Base-by-base conservation (phyloP, 2,797 vertebrate species). In the Hoplostethus atlanticus region DNA sequence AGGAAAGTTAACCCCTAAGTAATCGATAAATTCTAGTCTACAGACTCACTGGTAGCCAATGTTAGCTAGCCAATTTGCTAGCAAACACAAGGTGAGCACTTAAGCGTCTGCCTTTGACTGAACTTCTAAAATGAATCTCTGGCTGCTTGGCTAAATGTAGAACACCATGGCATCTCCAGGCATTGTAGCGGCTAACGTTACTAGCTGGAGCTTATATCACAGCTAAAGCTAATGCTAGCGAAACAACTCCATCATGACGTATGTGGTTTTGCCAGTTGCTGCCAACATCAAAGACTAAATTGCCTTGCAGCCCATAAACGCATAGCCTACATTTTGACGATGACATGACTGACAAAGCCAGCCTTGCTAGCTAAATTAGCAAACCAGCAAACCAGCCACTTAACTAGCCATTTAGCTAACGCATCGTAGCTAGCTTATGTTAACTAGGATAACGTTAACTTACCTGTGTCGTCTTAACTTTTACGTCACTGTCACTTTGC, bases 371-470 rank as follows among this genome's bases (percentile, higher is more conserved):
- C 38, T 42, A 15, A 5, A 42, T 25, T 51, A 25, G 17, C 17
- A 51, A 51, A 25, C 7, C 50, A 25, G 17, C 17, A 51, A 51
- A 25, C 7, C 50, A 51, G 21, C 50, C 50, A 21, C n/a, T 25
- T 17, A 21, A 10, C n/a, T 11, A 51, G 31, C 31, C 40, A 16
- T 28, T 40, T 30, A 50, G 34, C 21, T 9, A 13, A 47, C 52
- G 40, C 10, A 44, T 48, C 28, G 30, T 7, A 17, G n/a, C 9
- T 48, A 1, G 13, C 53, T 55, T 78, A 10, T 72, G 55, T 8
- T 63, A 64, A 80, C 77, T 59, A 71, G 0, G 44, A 52, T 5
- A 83, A 66, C 68, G 25, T 28, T 65, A 79, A 89, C 87, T 90
- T 80, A 90, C 89, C 85, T 63, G 70, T 63, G 55, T 9, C 50